These are phyloP conservation scores for Papilio protenor DNA, from an alignment of 2,888 invertebrate genomes.

Conservation along the genomic window DNA sequence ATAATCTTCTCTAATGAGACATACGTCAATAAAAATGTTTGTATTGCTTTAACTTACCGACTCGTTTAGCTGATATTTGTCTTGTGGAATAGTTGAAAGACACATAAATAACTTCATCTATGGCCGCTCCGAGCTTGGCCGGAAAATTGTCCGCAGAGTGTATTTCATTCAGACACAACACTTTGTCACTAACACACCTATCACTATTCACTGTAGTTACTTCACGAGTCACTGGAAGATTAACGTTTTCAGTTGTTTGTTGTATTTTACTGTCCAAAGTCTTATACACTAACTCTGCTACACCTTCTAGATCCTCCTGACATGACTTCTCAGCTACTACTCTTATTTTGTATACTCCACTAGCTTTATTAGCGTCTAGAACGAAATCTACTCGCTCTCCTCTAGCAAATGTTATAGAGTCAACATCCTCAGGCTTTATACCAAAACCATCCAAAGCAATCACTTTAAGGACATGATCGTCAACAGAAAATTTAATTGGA, in stretches of 20 bases:
- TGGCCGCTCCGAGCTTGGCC: slow-evolving; percentile 70
- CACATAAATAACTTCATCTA: slow-evolving; percentile 86
- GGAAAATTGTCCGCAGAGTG: slow-evolving; percentile 82
- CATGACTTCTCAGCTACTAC: slow-evolving; percentile 80
- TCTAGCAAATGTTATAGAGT: slow-evolving; percentile 84
- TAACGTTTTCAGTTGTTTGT: slow-evolving; percentile 63
- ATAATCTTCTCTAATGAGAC: too few species aligned
- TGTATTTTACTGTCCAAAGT: slow-evolving; percentile 62
- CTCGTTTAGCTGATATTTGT: slow-evolving; percentile 75
- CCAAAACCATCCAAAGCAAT: slow-evolving; percentile 89
- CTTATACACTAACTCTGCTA: slow-evolving; percentile 80
- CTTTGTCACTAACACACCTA: slow-evolving; percentile 73
- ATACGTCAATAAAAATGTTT: neutral
- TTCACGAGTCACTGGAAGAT: slow-evolving; percentile 59
- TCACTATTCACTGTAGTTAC: slow-evolving; percentile 77
- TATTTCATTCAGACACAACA: slow-evolving; percentile 85
- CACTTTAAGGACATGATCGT: slow-evolving; percentile 86
- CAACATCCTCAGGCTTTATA: slow-evolving; percentile 83
- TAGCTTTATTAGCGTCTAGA: slow-evolving; percentile 84
- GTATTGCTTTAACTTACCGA: slow-evolving; percentile 67
- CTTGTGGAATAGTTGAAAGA: slow-evolving; percentile 86
- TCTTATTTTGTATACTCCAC: slow-evolving; percentile 86
- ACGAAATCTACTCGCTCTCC: slow-evolving; percentile 92
- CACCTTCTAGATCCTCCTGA: slow-evolving; percentile 77
- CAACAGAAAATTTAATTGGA: slow-evolving; percentile 86